These are phyloP conservation scores for Himalopsyche tibetana DNA, from an alignment of 2,888 invertebrate species.

Conservation along the genomic window DNA sequence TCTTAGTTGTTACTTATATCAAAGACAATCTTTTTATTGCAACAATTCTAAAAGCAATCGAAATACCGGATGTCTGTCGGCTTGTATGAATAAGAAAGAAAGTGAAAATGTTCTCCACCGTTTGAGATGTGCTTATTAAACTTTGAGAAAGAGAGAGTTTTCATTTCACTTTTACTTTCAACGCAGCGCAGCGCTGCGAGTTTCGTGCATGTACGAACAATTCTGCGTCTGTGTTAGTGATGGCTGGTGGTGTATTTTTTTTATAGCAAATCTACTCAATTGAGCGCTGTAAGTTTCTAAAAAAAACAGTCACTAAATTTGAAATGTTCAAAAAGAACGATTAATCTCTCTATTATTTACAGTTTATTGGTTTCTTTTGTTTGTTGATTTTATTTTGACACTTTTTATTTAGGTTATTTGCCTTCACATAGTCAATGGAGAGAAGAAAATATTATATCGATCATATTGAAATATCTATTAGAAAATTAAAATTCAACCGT, in stretches of 20 bases:
- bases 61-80: neutral
- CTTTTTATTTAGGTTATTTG: too few species aligned
- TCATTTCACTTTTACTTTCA: slow-evolving; percentile 65
- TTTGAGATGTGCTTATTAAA: neutral
- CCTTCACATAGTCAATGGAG: too few species aligned
- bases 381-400: too few species aligned
- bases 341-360: too few species aligned
- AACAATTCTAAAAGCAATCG: too few species aligned
- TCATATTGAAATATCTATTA: too few species aligned
- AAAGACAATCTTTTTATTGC: too few species aligned
- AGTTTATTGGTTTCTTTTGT: too few species aligned
- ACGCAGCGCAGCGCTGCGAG: slow-evolving; percentile 24
- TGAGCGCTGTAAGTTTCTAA: slow-evolving; percentile 36
- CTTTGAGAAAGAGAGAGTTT: slow-evolving; percentile 61
- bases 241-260: neutral
- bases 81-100: neutral
- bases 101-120: slow-evolving; percentile 23
- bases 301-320: neutral
- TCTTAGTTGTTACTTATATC: too few species aligned
- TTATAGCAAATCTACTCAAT: neutral
- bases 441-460: too few species aligned
- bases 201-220: neutral
- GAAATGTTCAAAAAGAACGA: slow-evolving; percentile 3
- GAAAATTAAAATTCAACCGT: too few species aligned
- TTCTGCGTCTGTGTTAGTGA: neutral